Conservation (phyloP, 2,888 invertebrate genomes). For the Drosophila dives region DNA sequence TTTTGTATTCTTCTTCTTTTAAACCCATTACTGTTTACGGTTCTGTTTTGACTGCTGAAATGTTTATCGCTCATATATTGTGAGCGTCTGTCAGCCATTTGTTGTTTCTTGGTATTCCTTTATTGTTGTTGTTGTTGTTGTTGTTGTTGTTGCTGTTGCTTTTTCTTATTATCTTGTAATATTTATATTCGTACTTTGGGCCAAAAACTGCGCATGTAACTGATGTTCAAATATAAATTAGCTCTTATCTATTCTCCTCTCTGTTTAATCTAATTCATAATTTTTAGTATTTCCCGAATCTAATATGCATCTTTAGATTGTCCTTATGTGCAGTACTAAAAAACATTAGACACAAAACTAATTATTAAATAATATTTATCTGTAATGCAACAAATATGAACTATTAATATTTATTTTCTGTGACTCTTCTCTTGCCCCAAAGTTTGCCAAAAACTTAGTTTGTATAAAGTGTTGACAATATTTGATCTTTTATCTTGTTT, state of each 20-base stretch:
- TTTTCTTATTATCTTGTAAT: conserved; percentile 37
- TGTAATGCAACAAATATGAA: background rate
- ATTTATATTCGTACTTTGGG: conserved; percentile 31
- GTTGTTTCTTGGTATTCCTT: conserved; percentile 22
- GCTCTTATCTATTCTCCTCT: background rate
- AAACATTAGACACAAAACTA: background rate
- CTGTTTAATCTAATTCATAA: background rate
- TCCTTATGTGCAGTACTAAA: background rate
- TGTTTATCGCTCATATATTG: conserved; percentile 54
- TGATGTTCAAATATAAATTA: conserved; percentile 21
- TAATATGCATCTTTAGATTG: background rate
- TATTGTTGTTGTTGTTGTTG: conserved; percentile 19
- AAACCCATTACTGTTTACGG: conserved; percentile 42
- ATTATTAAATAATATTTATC: background rate
- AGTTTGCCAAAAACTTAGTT: conserved; percentile 24
- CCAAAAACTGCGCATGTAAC: conserved; percentile 21
- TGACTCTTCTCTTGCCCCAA: conserved; percentile 32
- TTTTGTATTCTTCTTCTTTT: conserved; percentile 9
- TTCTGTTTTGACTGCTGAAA: conserved; percentile 35
- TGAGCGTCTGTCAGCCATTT: conserved; percentile 37
- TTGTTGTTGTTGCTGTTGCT: conserved; percentile 14
- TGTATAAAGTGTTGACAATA: conserved; percentile 21
- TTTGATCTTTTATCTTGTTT: conserved; percentile 39
- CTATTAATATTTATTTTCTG: conserved; percentile 1
- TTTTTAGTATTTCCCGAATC: background rate